A percentile compares a stretch with the other conserved stretches of the same genome.
Conservation (phyloP, 2,113 vertebrate species). For the Gobius niger region DNA sequence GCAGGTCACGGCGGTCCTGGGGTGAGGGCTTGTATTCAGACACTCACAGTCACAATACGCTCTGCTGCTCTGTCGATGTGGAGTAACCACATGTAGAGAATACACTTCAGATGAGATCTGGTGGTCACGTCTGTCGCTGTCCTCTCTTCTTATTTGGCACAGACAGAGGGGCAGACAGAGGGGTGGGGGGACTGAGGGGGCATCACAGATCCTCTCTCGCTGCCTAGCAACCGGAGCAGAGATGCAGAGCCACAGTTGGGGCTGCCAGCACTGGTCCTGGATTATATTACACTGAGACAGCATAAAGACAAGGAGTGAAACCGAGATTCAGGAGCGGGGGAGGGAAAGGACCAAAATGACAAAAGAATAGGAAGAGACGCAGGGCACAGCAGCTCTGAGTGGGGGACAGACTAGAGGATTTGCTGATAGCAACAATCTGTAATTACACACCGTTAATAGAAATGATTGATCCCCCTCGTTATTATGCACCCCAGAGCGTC, state of each 20-base stretch:
- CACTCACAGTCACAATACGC: constrained; percentile 11
- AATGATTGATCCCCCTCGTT: constrained; percentile 15
- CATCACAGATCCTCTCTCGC: constrained; percentile 54
- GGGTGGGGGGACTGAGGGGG: constrained; percentile 19
- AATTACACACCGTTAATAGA: constrained; percentile 35
- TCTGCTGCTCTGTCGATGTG: constrained; percentile 62
- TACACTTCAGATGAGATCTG: constrained; percentile 33
- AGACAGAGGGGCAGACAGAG: constrained; percentile 46
- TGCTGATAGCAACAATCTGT: constrained; percentile 1
- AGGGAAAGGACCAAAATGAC: constrained; percentile 37
- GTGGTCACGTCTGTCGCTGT: constrained; percentile 18
- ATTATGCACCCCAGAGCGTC: constrained; percentile 5
- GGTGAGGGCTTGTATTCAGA: constrained; percentile 11
- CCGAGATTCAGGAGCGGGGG: constrained; percentile 58
- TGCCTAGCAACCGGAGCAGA: constrained; percentile 72
- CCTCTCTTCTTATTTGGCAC: constrained; percentile 23
- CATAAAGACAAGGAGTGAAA: constrained; percentile 63
- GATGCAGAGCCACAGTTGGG: constrained; percentile 67
- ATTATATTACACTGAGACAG: constrained; percentile 79
- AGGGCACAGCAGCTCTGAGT: constrained; percentile 27
- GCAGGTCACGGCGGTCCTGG: constrained; percentile 43
- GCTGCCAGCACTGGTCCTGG: constrained; percentile 66
- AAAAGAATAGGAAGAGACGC: constrained; percentile 24
- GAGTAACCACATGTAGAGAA: constrained; percentile 18
- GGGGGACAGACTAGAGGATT: constrained; percentile 10